Percentiles rank a stretch among this genome's conserved stretches.
These are phyloP conservation scores for Dendroctonus valens DNA, from an alignment of 1,140 invertebrate species.

Conservation along the genomic window DNA sequence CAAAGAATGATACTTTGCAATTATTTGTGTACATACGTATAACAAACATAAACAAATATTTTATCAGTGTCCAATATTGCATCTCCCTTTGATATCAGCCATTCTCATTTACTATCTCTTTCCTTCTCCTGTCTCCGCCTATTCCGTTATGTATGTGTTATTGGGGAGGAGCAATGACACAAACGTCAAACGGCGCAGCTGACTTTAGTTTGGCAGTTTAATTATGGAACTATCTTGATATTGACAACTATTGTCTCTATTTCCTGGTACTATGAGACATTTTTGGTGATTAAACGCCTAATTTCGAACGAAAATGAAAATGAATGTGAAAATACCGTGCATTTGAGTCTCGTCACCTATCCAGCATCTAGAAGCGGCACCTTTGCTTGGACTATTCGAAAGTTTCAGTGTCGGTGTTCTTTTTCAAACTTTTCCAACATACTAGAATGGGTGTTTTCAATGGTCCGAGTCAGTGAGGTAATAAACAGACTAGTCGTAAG, in stretches of 20 bases:
- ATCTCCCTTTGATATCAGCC: too few species aligned
- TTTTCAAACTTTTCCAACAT: background rate
- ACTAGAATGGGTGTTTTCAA: background rate
- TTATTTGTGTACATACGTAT: too few species aligned
- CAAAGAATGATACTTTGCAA: too few species aligned
- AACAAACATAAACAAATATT: too few species aligned
- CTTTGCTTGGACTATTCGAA: background rate
- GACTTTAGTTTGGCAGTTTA: background rate
- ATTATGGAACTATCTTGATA: background rate
- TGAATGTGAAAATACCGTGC: background rate
- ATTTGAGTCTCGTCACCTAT: background rate
- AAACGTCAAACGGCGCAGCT: background rate
- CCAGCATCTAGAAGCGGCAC: background rate
- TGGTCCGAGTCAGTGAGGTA: too few species aligned
- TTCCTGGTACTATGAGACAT: slow-evolving; percentile 9
- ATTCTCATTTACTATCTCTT: background rate
- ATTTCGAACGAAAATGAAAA: background rate
- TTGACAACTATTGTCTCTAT: slow-evolving; percentile 5
- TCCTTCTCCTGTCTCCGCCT: background rate
- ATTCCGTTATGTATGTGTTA: too few species aligned
- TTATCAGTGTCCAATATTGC: too few species aligned
- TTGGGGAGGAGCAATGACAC: too few species aligned
- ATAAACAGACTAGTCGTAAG: too few species aligned
- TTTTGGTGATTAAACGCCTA: slow-evolving; percentile 6
- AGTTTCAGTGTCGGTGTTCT: background rate